Conservation (phyloP, 2,888 invertebrate genomes). For the Crioceris asparagi region DNA sequence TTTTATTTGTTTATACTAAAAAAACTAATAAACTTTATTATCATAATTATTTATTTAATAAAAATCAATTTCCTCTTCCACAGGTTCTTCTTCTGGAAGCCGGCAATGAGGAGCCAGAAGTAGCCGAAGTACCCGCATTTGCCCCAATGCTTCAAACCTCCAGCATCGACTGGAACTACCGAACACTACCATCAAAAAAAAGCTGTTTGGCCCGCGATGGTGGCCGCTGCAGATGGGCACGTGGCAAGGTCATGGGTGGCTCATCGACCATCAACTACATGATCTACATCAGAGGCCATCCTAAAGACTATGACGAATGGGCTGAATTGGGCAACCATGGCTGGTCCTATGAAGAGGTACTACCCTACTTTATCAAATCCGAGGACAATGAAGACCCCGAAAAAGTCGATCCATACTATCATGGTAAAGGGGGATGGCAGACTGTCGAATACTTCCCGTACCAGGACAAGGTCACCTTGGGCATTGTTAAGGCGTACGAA, state of each 20-base stretch:
- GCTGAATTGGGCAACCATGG: conserved; percentile 49
- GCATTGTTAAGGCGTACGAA: conserved; percentile 48
- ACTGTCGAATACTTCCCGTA: conserved; percentile 55
- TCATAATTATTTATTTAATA: too few relatives aligned
- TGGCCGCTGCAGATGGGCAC: conserved; percentile 49
- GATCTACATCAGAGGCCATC: conserved; percentile 52
- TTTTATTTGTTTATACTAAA: too few relatives aligned
- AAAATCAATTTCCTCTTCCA: not conserved
- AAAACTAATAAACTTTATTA: too few relatives aligned
- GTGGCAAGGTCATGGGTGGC: conserved; percentile 58
- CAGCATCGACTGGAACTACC: conserved; percentile 60
- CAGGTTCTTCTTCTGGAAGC: conserved; percentile 57
- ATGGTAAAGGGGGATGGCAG: conserved; percentile 50
- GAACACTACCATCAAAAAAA: conserved; percentile 52
- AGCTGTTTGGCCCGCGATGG: conserved; percentile 49
- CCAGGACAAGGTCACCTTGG: conserved; percentile 46
- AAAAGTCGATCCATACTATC: conserved; percentile 44
- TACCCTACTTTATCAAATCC: conserved; percentile 61
- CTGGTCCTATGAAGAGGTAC: conserved; percentile 52
- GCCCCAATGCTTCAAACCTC: conserved; percentile 49
- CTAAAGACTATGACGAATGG: conserved; percentile 55
- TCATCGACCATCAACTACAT: conserved; percentile 56
- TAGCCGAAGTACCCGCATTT: conserved; percentile 54
- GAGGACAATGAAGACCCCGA: conserved; percentile 51
- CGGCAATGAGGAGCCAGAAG: conserved; percentile 54